Evolutionary conservation across 2,888 invertebrate genomes (phyloP).

Genomic region (Caenorhabditis uteleia): DNA sequence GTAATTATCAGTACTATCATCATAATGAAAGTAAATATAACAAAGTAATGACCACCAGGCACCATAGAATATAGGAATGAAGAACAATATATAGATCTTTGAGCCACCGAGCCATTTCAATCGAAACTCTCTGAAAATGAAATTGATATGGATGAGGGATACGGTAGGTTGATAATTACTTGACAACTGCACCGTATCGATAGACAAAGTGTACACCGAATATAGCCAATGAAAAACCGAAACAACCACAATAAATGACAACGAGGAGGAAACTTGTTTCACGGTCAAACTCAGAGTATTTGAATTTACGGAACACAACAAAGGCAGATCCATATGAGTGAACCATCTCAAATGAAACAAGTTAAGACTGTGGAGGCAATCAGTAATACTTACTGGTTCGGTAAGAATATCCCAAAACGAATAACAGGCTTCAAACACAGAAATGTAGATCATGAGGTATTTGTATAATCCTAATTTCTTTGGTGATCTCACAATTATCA

Average conservation of each 20-base stretch:
- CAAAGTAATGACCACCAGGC: constrained; percentile 22
- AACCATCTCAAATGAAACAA: constrained; percentile 7
- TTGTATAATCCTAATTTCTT: constrained; percentile 16
- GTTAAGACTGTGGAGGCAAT: not conserved
- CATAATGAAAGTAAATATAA: constrained; percentile 20
- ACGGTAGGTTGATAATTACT: no score
- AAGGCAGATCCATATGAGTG: constrained; percentile 23
- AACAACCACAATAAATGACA: constrained; percentile 25
- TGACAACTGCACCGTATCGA: constrained; percentile 23
- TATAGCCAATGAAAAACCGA: constrained; percentile 24
- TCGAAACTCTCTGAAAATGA: constrained; percentile 9
- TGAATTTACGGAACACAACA: constrained; percentile 16
- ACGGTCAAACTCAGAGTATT: no score
- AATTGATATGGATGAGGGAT: no score
- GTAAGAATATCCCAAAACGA: constrained; percentile 18
- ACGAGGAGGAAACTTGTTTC: no score
- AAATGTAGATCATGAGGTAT: constrained; percentile 23
- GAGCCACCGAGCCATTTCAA: constrained; percentile 7
- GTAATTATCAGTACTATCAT: constrained; percentile 1
- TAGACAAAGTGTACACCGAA: constrained; percentile 31
- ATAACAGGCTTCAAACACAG: constrained; percentile 18
- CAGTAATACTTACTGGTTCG: constrained; percentile 7
- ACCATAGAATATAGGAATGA: constrained; percentile 22
- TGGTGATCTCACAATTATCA: constrained; percentile 19
- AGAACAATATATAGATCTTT: constrained; percentile 15